phyloP scores from a whole-genome alignment of 2,888 invertebrate genomes.

The Conchocele bisecta region DNA sequence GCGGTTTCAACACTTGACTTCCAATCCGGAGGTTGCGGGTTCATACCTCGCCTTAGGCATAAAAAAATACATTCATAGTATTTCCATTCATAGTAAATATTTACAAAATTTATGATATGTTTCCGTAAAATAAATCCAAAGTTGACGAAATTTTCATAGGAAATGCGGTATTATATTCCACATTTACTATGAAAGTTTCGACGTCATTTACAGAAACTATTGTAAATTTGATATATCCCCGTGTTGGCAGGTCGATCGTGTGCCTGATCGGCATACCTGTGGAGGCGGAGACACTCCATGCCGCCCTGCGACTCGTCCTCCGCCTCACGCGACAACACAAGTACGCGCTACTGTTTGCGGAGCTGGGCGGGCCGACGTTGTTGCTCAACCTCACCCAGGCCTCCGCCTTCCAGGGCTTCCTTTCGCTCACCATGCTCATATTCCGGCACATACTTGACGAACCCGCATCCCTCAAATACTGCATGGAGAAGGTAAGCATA shows the following conservation, averaged over 20 bases:
- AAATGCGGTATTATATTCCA: no score
- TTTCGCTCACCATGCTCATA: slow-evolving; percentile 89
- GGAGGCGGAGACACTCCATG: slow-evolving; percentile 90
- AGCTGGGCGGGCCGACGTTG: slow-evolving; percentile 89
- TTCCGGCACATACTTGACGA: slow-evolving; percentile 92
- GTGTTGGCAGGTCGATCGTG: slow-evolving; percentile 85
- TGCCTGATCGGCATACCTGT: slow-evolving; percentile 88
- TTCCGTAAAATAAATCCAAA: no score
- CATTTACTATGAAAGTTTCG: no score
- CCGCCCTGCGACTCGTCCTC: slow-evolving; percentile 89
- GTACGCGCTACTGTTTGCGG: slow-evolving; percentile 89
- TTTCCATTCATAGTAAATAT: no score
- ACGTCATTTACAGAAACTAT: no score
- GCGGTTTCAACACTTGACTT: no score
- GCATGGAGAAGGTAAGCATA: slow-evolving; percentile 88
- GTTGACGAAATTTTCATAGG: no score
- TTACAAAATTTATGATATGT: no score
- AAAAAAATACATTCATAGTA: no score
- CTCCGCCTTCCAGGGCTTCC: slow-evolving; percentile 89
- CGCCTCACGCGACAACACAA: slow-evolving; percentile 89
- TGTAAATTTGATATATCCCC: no score
- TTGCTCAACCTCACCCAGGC: slow-evolving; percentile 89
- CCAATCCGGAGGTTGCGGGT: no score
- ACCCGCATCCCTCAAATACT: slow-evolving; percentile 87
- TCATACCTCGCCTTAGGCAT: no score